Base-by-base conservation (phyloP, 2,113 vertebrate genomes). In the Camelus dromedarius region DNA sequence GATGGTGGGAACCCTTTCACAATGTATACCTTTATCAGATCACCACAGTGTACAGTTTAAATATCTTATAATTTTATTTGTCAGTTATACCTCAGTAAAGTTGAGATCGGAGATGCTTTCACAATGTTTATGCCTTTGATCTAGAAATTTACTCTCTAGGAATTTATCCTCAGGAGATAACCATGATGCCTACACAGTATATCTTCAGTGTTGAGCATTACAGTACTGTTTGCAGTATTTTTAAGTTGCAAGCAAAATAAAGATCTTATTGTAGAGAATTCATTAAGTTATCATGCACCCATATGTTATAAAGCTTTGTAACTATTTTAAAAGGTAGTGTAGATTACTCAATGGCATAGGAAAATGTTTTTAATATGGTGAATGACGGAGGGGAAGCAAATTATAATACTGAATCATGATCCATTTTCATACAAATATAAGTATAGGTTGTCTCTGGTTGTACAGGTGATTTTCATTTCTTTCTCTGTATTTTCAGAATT, bases 401-500 rank as follows among this genome's bases (percentile, higher is more conserved):
- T 58, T 85, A 16, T 13, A 38, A n/a, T 35, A 14, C 10, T 82
- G 16, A 38, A 35, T 83, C 38, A 30, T 15, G 30, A 48, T 24
- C 35, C 18, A 22, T 79, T 72, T 90, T 46, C 5, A 42, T 62
- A 35, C 32, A 96, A 1, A 52, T 76, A 50, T 8, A 32, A 76
- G 16, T 86, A 20, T 35, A 32, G 18, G 18, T 60, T 87, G 10
- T 91, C 38, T 87, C 18, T 46, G 38, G 28, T 54, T 30, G 42
- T 72, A n/a, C 22, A 73, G 75, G 46, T 20, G 50, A 60, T 79
- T 93, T 77, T 79, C 15, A 48, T 82, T 46, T 75, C 28, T 67
- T 79, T 88, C 90, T 73, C 73, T 85, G 54, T 75, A 87, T 87
- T 94, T 81, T 81, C 22, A 92, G 19, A 46, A 83, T 83, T 90